A percentile compares a stretch with the other conserved stretches of the same genome.
Conservation (phyloP, 2,797 vertebrate species). For the Enteromius treurensis region DNA sequence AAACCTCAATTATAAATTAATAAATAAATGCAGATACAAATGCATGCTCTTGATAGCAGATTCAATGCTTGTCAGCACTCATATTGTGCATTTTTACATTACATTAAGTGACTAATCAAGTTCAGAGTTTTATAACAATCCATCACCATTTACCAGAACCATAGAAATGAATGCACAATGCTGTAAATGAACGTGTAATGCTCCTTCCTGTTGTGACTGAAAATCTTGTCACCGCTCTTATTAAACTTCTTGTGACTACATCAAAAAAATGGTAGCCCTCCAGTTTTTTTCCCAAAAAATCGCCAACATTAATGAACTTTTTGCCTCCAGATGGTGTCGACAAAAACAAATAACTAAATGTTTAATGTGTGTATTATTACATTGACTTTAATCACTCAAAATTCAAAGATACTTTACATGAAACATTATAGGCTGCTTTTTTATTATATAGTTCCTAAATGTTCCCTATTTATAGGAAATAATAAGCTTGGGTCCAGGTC, state of each 20-base stretch:
- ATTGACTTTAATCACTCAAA: background rate
- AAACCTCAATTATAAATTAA: background rate
- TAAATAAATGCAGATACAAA: background rate
- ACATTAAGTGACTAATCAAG: background rate
- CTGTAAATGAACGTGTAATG: background rate
- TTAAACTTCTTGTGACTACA: background rate
- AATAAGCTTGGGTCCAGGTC: background rate
- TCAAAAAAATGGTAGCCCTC: background rate
- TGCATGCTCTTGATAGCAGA: background rate
- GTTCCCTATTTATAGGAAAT: background rate
- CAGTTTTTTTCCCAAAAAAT: background rate
- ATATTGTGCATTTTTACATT: background rate
- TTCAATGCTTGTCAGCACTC: background rate
- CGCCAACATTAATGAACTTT: background rate
- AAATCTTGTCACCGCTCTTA: background rate
- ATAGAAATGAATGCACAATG: background rate
- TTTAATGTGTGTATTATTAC: background rate
- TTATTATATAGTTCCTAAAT: background rate
- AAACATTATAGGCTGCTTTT: background rate
- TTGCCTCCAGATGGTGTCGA: no score
- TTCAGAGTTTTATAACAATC: background rate
- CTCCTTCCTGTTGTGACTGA: background rate
- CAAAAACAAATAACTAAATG: background rate
- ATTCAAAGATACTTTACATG: background rate
- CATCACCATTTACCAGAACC: background rate